Evolutionary conservation across 2,888 invertebrate species (phyloP), one percentile per base, ranked within the genome.

Genomic region (Troglohyphantes excavatus): DNA sequence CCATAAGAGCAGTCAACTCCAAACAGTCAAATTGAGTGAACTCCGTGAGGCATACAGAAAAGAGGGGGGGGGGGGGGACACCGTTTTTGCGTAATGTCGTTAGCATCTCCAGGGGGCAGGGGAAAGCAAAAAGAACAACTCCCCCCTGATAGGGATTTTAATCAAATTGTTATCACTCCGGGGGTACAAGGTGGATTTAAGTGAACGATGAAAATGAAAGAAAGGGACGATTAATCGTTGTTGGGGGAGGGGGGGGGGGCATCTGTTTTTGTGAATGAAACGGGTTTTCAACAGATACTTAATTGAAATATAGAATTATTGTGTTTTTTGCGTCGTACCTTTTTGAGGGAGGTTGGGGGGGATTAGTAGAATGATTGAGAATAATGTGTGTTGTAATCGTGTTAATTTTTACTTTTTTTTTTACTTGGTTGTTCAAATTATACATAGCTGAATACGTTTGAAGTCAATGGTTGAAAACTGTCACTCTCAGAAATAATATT

Each of bases 171-270:
- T 43, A 29, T 70, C 70, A 75, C 78, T 78, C 43, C 70, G 23
- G 76, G 86, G 78, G 78, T n/a, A 23, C 59, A 27, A 70, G 78
- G 72, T 73, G 72, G 29, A 72, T 72, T 43, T 70, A 53, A 70
- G 33, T 53, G 82, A 82, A 61, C 72, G 72, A 68, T 59, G 81
- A 81, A 70, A 61, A 27, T n/a, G 29, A 70, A 39, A 53, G 73
- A 63, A 72, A 73, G 26, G 70, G 23, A 83, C 83, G 83, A 83
- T 83, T 83, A 83, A 83, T 83, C 83, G 72, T 83, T 63, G 63
- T 43, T 33, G 43, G 39, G 73, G 83, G 63, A 21, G 39, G 19
- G 27, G 7, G 17, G n/a, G 27, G 27, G 26, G 7, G 39, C 3
- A 53, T 53, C n/a, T 7, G 2, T 53, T 2, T 53, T n/a, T 46